Percentiles rank a stretch among this genome's conserved stretches.
phyloP scores from a whole-genome alignment of 2,797 vertebrate species.

The Mergus octosetaceus region DNA sequence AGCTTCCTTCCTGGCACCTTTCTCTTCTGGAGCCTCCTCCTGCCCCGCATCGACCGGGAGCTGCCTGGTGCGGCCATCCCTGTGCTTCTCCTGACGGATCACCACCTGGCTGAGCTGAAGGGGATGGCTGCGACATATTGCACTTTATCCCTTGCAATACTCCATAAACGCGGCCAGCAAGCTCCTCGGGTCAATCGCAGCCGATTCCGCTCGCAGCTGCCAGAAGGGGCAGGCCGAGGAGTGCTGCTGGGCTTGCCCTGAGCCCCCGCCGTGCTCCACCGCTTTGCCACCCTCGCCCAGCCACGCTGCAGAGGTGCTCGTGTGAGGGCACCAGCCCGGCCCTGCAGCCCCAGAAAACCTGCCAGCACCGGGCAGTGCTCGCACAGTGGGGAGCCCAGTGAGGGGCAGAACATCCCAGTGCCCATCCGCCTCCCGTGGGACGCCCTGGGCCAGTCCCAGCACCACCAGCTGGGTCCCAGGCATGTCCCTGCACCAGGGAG shows the following conservation, averaged over 20 bases:
- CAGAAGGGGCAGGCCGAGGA: neutral
- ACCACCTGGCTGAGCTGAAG: neutral
- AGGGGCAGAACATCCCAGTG: too few species aligned
- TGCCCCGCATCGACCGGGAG: neutral
- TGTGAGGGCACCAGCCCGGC: neutral
- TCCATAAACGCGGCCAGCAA: neutral
- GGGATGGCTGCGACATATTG: neutral
- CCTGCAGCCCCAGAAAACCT: neutral
- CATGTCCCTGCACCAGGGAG: too few species aligned
- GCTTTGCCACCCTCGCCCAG: neutral
- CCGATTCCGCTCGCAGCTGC: neutral
- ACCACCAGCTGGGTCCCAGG: too few species aligned
- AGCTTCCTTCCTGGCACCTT: neutral
- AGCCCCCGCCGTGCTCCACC: neutral
- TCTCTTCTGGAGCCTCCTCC: neutral
- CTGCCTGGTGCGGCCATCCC: neutral
- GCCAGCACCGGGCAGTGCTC: too few species aligned
- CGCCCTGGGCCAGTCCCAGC: too few species aligned
- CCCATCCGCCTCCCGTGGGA: too few species aligned
- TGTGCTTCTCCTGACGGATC: too few species aligned
- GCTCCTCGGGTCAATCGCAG: neutral
- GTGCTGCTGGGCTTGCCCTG: neutral
- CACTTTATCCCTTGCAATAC: neutral
- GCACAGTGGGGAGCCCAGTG: too few species aligned
- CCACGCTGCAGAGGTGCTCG: neutral